Evolutionary conservation across 2,888 invertebrate genomes (phyloP).

Genomic region (Ethmia dodecea): DNA sequence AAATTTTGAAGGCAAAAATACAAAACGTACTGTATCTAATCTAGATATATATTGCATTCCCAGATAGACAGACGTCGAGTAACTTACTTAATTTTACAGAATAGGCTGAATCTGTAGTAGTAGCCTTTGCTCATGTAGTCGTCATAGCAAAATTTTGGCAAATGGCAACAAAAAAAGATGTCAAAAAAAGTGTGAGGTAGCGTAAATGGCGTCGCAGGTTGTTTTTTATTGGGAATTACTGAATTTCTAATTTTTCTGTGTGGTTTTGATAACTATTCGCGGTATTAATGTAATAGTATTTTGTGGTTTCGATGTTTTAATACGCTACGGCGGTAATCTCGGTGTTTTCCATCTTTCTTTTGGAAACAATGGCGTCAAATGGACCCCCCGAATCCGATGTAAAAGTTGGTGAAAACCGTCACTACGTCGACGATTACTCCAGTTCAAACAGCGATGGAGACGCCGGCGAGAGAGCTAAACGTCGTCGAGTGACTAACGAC

Average conservation of each 20-base stretch:
- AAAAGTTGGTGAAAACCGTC: constrained; percentile 66
- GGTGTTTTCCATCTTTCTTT: constrained; percentile 48
- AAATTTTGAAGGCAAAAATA: too few species aligned
- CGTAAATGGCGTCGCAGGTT: constrained; percentile 75
- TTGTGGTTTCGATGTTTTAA: constrained; percentile 44
- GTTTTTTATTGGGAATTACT: constrained; percentile 66
- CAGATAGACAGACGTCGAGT: too few species aligned
- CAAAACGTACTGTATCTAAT: too few species aligned
- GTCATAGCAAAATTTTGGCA: too few species aligned
- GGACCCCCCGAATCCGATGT: constrained; percentile 60
- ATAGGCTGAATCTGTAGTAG: too few species aligned
- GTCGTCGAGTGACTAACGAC: constrained; percentile 64
- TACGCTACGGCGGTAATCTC: constrained; percentile 44
- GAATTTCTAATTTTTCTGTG: constrained; percentile 54
- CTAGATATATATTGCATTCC: too few species aligned
- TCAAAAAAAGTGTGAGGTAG: constrained; percentile 49
- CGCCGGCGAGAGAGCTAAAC: constrained; percentile 61
- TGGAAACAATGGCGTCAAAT: constrained; percentile 72
- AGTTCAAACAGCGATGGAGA: constrained; percentile 48
- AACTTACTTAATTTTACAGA: too few species aligned
- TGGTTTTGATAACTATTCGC: constrained; percentile 33
- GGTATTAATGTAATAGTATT: constrained; percentile 36
- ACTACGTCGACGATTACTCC: constrained; percentile 43
- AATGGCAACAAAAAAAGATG: constrained; percentile 39
- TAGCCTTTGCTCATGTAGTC: constrained; percentile 39